Conservation (phyloP, 2,113 vertebrate species). For the Gobio gobio region DNA sequence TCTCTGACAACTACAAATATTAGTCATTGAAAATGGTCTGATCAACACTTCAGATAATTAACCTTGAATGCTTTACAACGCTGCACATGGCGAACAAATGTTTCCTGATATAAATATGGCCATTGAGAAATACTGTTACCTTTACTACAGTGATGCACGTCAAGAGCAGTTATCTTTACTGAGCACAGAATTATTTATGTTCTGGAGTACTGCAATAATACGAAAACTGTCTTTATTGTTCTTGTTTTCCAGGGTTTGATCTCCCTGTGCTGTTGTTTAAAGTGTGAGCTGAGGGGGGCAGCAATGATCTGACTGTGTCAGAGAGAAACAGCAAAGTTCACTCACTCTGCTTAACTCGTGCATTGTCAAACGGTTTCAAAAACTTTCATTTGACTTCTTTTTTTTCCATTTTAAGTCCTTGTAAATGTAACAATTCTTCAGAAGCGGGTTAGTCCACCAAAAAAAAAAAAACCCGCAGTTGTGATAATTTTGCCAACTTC, state of each 20-base stretch:
- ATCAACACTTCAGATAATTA: slow-evolving; percentile 80
- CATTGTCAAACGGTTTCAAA: neutral
- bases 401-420: neutral
- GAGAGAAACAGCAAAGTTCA: slow-evolving; percentile 7
- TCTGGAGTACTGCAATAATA: neutral
- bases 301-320: slow-evolving; percentile 56
- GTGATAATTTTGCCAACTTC: slow-evolving; percentile 5
- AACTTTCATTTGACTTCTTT: slow-evolving; percentile 7
- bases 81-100: slow-evolving; percentile 67
- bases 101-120: slow-evolving; percentile 51
- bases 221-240: neutral
- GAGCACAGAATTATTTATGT: neutral
- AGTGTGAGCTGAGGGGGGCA: slow-evolving; percentile 76
- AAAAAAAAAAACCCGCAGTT: neutral
- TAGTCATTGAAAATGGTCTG: slow-evolving; percentile 75
- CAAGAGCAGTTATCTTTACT: neutral
- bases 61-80: slow-evolving; percentile 58
- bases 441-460: neutral
- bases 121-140: slow-evolving; percentile 34
- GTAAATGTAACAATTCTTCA: neutral
- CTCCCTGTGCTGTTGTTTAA: slow-evolving; percentile 61
- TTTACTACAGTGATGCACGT: neutral
- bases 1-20: slow-evolving; percentile 74
- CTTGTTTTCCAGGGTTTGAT: neutral
- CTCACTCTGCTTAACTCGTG: neutral